phyloP scores from a whole-genome alignment of 2,797 vertebrate genomes.

The Antrozous pallidus region DNA sequence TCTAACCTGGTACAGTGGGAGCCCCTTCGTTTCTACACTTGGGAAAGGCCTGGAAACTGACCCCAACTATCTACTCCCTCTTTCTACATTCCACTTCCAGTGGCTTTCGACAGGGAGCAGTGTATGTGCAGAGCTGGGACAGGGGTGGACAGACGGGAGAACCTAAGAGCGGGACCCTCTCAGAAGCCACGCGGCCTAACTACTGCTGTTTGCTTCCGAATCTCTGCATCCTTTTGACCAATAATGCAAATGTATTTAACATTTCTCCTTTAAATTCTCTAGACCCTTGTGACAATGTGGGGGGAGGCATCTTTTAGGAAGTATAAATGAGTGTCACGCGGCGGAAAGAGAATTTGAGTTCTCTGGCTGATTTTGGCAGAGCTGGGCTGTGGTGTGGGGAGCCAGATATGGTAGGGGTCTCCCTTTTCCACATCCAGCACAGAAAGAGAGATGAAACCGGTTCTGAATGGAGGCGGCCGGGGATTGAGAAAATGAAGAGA shows the following conservation, averaged over 20 bases:
- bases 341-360: conserved; percentile 55
- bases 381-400: too few species aligned
- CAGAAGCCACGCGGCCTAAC: neutral
- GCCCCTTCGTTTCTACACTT: neutral
- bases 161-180: fast-evolving
- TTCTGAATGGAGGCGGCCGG: too few species aligned
- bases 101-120: neutral
- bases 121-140: neutral
- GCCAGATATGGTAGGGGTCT: too few species aligned
- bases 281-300: neutral
- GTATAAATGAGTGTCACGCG: conserved; percentile 13
- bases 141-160: neutral
- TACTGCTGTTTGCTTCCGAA: neutral
- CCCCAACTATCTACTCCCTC: neutral
- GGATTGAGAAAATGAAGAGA: too few species aligned
- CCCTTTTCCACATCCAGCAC: too few species aligned
- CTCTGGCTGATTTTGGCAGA: conserved; percentile 48
- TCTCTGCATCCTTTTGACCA: neutral
- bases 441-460: too few species aligned
- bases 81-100: neutral
- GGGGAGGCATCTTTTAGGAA: neutral
- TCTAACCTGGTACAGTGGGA: neutral
- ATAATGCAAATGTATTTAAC: neutral
- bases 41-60: neutral
- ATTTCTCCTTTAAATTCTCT: neutral